Evolutionary conservation across 2,888 invertebrate genomes (phyloP).

Genomic region (Ophion obscuratus): DNA sequence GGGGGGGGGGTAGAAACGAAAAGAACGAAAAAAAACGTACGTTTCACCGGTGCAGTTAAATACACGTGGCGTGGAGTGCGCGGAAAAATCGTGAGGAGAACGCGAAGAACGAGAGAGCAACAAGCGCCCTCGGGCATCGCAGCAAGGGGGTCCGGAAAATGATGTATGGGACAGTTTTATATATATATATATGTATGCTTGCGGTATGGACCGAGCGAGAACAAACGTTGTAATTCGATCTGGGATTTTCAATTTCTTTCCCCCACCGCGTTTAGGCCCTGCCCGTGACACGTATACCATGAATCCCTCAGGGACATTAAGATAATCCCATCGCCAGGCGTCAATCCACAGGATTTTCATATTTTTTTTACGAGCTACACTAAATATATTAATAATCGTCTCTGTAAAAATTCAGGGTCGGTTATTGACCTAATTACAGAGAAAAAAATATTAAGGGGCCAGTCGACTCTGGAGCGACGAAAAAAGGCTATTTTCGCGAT

Average conservation of each 20-base stretch:
- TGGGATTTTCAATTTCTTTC: constrained; percentile 30
- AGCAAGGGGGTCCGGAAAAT: constrained; percentile 39
- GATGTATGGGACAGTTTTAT: constrained; percentile 49
- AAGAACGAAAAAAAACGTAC: constrained; percentile 6
- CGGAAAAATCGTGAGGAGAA: constrained; percentile 36
- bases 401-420: no score
- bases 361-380: no score
- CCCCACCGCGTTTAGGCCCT: not conserved
- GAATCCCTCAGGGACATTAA: constrained; percentile 40
- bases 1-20: not conserved
- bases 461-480: no score
- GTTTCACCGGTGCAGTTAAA: constrained; percentile 60
- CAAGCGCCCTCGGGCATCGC: constrained; percentile 35
- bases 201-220: constrained; percentile 17
- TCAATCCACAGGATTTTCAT: not conserved
- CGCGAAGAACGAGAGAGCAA: constrained; percentile 23
- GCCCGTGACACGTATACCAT: constrained; percentile 11
- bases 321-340: not conserved
- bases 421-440: no score
- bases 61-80: constrained; percentile 47
- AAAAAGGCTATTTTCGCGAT: no score
- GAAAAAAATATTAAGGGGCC: no score
- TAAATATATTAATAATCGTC: no score
- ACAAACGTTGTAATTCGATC: constrained; percentile 54
- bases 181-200: not conserved